These are phyloP conservation scores for Okapia johnstoni DNA, from an alignment of 2,113 vertebrate genomes.

Conservation along the genomic window DNA sequence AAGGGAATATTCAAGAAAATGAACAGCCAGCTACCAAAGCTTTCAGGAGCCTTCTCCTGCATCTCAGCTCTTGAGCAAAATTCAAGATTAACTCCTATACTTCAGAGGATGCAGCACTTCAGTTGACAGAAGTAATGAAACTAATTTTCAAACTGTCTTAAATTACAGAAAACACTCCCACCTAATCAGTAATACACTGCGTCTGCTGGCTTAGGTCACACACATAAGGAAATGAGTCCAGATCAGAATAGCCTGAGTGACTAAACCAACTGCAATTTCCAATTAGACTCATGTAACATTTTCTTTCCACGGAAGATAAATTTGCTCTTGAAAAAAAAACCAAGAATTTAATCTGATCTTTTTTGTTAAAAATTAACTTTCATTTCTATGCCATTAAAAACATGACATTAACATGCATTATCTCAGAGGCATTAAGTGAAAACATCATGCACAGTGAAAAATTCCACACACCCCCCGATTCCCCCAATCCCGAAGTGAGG, in stretches of 20 bases:
- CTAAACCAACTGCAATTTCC: background rate
- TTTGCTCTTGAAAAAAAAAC: background rate
- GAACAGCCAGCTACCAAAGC: background rate
- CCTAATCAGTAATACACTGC: conserved; percentile 17
- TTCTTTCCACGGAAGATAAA: conserved; percentile 13
- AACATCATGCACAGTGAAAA: background rate
- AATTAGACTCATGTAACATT: background rate
- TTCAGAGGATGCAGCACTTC: background rate
- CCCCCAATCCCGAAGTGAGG: conserved; percentile 32
- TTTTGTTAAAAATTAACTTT: conserved; percentile 28
- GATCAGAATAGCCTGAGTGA: background rate
- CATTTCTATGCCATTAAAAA: conserved; percentile 38
- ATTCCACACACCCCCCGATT: background rate
- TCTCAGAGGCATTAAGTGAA: conserved; percentile 4
- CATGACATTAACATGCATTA: conserved; percentile 25
- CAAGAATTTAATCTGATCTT: background rate
- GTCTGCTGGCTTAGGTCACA: background rate
- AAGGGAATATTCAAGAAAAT: background rate
- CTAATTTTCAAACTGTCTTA: conserved; percentile 38
- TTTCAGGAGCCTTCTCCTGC: background rate
- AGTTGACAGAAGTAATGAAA: background rate
- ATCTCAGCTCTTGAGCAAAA: background rate
- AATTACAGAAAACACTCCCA: background rate
- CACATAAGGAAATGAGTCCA: background rate
- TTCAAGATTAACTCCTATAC: background rate